Evolutionary conservation across 2,797 vertebrate species (phyloP), one percentile per base, ranked within the genome.

Genomic region (Halcyon smyrnensis): DNA sequence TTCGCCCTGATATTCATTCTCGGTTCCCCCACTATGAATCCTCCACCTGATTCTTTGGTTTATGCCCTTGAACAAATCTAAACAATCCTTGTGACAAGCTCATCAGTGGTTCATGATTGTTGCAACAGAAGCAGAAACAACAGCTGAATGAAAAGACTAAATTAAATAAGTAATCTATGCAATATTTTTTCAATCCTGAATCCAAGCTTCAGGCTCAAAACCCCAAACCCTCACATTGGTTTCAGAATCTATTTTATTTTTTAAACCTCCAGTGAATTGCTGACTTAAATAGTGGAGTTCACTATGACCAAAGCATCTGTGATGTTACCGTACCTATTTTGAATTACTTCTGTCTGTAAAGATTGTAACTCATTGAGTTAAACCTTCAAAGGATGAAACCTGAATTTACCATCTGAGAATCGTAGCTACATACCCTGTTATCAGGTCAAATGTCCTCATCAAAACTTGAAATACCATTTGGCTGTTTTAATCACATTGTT

Each of bases 1-100:
- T 54, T 65, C 59, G 43, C 50, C 36, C 15, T 36, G 41, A 46
- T 46, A 54, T 7, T 94, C 14, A 50, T 50, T 69, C 54, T 68
- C 9, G 24, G 32, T 73, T 87, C 24, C 13, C 20, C 32, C 37
- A 32, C n/a, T 36, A 2, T 45, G 36, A 83, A 12, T 94, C 8
- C 50, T 24, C 15, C 32, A 83, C 21, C 15, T 68, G 71, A 71
- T 20, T 76, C 7, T 81, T 70, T 84, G 43, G n/a, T 86, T 94
- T 81, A 68, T 89, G 68, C 87, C 93, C 94, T 96, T 96, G 91
- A 81, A 50, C 25, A 53, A 71, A 14, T 37, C 82, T 86, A 93
- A 95, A 84, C 83, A 91, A 50, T 50, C 48, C 27, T 53, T 53
- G 16, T 95, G 94, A 93, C 87, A 89, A 91, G 37, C 91, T 96